A percentile compares a stretch with the other conserved stretches of the same genome.
Evolutionary conservation across 2,797 vertebrate genomes (phyloP).

Genomic region (Enteromius viviparus): DNA sequence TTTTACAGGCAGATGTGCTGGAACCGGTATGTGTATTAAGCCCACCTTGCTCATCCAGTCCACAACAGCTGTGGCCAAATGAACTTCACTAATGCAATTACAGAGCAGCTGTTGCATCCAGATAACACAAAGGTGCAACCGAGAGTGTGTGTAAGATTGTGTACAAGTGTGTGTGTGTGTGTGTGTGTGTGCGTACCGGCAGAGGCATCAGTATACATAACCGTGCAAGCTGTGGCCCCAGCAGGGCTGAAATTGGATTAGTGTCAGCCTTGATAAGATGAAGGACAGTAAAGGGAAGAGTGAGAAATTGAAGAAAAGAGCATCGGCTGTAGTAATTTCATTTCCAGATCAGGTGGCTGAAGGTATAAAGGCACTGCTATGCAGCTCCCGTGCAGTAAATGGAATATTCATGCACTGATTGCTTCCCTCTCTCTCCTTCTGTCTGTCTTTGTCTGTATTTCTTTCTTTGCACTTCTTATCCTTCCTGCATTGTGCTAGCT

Average conservation of each 20-base stretch:
- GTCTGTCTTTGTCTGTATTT: slow-evolving; percentile 40
- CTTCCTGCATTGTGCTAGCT: slow-evolving; percentile 49
- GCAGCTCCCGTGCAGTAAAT: slow-evolving; percentile 76
- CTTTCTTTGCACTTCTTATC: slow-evolving; percentile 23
- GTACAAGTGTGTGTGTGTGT: slow-evolving; percentile 2
- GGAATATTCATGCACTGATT: slow-evolving; percentile 81
- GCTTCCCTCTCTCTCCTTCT: slow-evolving; percentile 62
- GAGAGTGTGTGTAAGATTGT: not conserved
- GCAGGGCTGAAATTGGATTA: slow-evolving; percentile 80
- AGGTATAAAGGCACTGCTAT: slow-evolving; percentile 73
- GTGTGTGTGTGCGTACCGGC: slow-evolving; percentile 32
- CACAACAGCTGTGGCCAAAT: slow-evolving; percentile 48
- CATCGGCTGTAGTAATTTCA: slow-evolving; percentile 77
- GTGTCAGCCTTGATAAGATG: slow-evolving; percentile 78
- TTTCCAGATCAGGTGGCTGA: slow-evolving; percentile 76
- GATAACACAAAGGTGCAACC: slow-evolving; percentile 35
- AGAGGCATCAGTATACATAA: slow-evolving; percentile 72
- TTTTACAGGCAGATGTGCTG: slow-evolving; percentile 37
- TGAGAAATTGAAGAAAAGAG: slow-evolving; percentile 80
- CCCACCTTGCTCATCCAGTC: slow-evolving; percentile 36
- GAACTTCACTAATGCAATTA: slow-evolving; percentile 42
- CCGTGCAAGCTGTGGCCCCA: slow-evolving; percentile 75
- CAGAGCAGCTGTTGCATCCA: slow-evolving; percentile 47
- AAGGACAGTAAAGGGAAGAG: slow-evolving; percentile 73
- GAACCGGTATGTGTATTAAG: slow-evolving; percentile 29